Evolutionary conservation across 2,113 vertebrate genomes (phyloP).

Genomic region (Mus pahari): DNA sequence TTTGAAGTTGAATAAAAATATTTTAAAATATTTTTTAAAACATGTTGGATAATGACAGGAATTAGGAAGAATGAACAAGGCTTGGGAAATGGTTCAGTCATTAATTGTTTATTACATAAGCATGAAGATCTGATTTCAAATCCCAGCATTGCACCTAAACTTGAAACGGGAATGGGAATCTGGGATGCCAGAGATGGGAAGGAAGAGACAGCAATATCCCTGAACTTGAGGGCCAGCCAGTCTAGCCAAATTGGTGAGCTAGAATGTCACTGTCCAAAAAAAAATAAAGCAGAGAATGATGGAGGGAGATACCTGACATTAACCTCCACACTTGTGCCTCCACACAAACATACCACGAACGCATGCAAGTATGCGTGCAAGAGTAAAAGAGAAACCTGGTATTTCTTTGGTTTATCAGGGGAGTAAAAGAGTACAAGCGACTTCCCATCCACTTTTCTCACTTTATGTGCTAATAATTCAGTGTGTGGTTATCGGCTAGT

Average conservation of each 20-base stretch:
- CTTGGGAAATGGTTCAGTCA: background rate
- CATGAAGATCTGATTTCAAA: background rate
- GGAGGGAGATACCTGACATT: background rate
- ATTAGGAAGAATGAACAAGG: background rate
- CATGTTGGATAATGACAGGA: accelerated
- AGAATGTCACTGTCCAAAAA: background rate
- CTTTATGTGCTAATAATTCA: conserved; percentile 22
- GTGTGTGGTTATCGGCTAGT: background rate
- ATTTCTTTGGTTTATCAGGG: background rate
- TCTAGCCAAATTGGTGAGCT: background rate
- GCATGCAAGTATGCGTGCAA: background rate
- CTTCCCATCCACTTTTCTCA: background rate
- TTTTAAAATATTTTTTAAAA: background rate
- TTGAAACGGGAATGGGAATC: background rate
- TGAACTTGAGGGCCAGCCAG: background rate
- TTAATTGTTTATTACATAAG: background rate
- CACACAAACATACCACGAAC: background rate
- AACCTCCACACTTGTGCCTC: background rate
- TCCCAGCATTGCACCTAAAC: no score
- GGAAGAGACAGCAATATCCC: background rate
- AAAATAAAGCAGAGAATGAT: background rate
- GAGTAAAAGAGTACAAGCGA: background rate
- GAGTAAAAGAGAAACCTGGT: background rate
- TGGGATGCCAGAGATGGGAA: background rate
- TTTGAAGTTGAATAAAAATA: no score